A percentile compares a stretch with the other conserved stretches of the same genome.
phyloP scores from a whole-genome alignment of 2,888 invertebrate genomes.

The Nineta flava region DNA sequence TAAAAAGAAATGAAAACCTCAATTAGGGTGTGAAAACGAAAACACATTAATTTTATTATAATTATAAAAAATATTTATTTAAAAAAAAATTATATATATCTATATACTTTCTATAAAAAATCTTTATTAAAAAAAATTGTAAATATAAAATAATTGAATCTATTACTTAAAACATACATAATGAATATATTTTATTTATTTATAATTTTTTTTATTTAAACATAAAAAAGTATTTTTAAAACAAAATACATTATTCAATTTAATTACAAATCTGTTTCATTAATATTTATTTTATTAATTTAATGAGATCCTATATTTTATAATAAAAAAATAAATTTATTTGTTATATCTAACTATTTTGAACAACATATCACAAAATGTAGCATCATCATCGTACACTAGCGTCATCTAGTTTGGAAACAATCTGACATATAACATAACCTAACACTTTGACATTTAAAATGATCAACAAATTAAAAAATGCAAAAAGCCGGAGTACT shows the following conservation, averaged over 20 bases:
- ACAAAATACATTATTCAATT: constrained; percentile 4
- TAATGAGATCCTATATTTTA: constrained; percentile 2
- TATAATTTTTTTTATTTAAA: background rate
- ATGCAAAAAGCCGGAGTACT: too few species aligned
- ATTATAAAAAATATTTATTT: background rate
- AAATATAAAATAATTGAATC: background rate
- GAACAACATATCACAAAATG: constrained; percentile 6
- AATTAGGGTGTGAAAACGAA: too few species aligned
- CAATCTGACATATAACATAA: too few species aligned
- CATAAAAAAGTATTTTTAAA: constrained; percentile 3
- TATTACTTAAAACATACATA: background rate
- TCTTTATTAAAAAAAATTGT: background rate
- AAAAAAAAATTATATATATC: background rate
- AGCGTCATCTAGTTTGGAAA: background rate
- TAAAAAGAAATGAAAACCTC: too few species aligned
- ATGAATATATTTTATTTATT: background rate
- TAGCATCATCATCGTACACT: background rate
- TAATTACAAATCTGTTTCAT: background rate
- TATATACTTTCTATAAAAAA: background rate
- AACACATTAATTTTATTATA: too few species aligned
- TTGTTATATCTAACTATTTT: constrained; percentile 3
- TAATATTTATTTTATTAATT: background rate
- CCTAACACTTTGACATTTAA: too few species aligned
- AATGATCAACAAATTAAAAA: too few species aligned
- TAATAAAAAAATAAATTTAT: background rate